phyloP scores from a whole-genome alignment of 2,113 vertebrate species.

The Macaca fascicularis region DNA sequence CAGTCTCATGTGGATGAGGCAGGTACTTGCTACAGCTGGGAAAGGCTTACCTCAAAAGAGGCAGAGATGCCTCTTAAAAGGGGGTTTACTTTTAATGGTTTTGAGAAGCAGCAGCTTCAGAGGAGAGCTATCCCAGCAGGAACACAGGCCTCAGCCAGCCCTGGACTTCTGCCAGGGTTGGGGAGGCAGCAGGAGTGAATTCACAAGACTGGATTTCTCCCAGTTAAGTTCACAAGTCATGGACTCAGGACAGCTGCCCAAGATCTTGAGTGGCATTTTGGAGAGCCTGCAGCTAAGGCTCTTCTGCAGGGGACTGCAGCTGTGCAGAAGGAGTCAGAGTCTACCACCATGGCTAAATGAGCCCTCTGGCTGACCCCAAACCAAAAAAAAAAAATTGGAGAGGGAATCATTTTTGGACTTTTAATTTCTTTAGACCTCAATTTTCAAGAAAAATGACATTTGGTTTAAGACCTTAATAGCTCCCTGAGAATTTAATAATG shows the following conservation, averaged over 20 bases:
- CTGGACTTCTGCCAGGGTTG: not conserved
- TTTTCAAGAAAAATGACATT: not conserved
- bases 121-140: fast-evolving
- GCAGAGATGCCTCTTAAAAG: not conserved
- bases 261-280: not conserved
- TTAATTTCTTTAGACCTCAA: conserved; percentile 32
- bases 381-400: not conserved
- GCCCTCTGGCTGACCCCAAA: not conserved
- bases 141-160: not conserved
- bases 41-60: not conserved
- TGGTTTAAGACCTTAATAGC: conserved; percentile 47
- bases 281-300: not conserved
- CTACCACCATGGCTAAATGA: not conserved
- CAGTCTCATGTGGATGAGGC: not conserved
- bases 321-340: not conserved
- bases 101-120: not conserved
- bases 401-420: not conserved
- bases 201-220: not conserved
- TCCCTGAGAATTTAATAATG: conserved; percentile 59
- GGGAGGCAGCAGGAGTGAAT: not conserved
- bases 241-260: not conserved
- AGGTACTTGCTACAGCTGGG: not conserved
- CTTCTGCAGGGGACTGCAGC: not conserved
- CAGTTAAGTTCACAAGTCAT: not conserved
- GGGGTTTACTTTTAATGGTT: not conserved